Base-by-base conservation (phyloP, 2,113 vertebrate genomes). In the Pollimyrus isidori region DNA sequence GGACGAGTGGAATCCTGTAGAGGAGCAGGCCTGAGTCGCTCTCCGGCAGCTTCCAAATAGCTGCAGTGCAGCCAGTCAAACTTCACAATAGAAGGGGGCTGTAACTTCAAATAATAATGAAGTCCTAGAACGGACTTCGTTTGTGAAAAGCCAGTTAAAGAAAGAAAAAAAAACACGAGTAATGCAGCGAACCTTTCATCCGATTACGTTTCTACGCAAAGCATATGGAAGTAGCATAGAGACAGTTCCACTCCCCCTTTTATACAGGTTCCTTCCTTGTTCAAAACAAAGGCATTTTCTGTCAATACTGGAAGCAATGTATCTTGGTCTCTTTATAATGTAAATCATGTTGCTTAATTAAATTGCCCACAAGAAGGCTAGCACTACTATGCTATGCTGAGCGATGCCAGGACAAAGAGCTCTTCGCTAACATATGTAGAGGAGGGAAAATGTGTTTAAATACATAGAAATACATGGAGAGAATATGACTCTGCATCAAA, bases 1-100 rank as follows among this genome's bases (percentile, higher is more conserved):
- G 98, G 98, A 99, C 97, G 97, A 97, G 97, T 97, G 96, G 97
- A 97, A 98, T 98, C 97, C 98, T 98, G 98, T 95, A 95, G 97
- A 97, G 97, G 96, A 96, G 95, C 95, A 92, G 94, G 96, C 97
- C 95, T 96, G 96, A 94, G 95, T 96, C 96, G 96, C 96, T 93
- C 95, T 95, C 94, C 93, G 96, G 94, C 95, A 95, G 94, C 95
- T 95, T 97, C 98, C 97, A 98, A 98, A 97, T 97, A 97, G 95
- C 97, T 96, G 96, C 96, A 95, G 96, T 95, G 96, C 96, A 96
- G 96, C 96, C 96, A 93, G 91, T 96, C 95, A 94, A 93, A 95
- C 94, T 93, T 91, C 89, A 92, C 93, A 95, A 94, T 95, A 95
- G 96, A 95, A 96, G 17, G 35, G 35, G 73, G 30, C 95, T 62